Percentiles rank a stretch among this genome's conserved stretches.
Evolutionary conservation across 2,888 invertebrate species (phyloP).

Genomic region (Caenorhabditis uteleia): DNA sequence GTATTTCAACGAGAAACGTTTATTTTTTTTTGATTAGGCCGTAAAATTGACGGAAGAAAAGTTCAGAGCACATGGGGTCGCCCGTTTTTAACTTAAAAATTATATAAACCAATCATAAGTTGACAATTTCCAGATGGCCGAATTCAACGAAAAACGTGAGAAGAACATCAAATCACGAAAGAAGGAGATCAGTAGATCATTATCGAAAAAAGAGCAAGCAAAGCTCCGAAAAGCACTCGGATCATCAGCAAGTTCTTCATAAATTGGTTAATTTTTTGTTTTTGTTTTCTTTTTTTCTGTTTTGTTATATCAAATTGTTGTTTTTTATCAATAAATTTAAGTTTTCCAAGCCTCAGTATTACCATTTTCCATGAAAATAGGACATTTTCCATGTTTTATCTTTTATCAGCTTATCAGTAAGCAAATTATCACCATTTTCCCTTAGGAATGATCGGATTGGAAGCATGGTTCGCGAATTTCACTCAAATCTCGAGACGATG

Average conservation of each 20-base stretch:
- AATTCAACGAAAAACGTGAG: constrained; percentile 50
- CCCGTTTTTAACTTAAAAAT: neutral
- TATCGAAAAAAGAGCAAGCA: constrained; percentile 61
- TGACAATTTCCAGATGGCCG: constrained; percentile 43
- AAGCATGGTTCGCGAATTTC: constrained; percentile 63
- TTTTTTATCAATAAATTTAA: too few species aligned
- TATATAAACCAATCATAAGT: neutral
- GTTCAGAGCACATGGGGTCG: neutral
- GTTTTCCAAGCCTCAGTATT: too few species aligned
- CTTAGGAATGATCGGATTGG: constrained; percentile 51
- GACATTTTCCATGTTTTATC: neutral
- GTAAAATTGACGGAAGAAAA: neutral
- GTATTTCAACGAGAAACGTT: too few species aligned
- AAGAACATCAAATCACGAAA: constrained; percentile 63
- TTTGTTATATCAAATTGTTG: too few species aligned
- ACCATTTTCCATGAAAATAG: too few species aligned
- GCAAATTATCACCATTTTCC: constrained; percentile 6
- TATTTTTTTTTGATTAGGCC: too few species aligned
- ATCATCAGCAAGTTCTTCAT: constrained; percentile 21
- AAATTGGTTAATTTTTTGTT: constrained; percentile 8
- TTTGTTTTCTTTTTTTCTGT: constrained; percentile 10
- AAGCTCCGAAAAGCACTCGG: constrained; percentile 52
- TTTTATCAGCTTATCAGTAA: neutral
- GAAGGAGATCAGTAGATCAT: constrained; percentile 58
- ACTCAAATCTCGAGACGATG: constrained; percentile 47